Evolutionary conservation across 2,888 invertebrate genomes (phyloP), one percentile per base, ranked within the genome.

Genomic region (Hirtodrosophila trivittata): DNA sequence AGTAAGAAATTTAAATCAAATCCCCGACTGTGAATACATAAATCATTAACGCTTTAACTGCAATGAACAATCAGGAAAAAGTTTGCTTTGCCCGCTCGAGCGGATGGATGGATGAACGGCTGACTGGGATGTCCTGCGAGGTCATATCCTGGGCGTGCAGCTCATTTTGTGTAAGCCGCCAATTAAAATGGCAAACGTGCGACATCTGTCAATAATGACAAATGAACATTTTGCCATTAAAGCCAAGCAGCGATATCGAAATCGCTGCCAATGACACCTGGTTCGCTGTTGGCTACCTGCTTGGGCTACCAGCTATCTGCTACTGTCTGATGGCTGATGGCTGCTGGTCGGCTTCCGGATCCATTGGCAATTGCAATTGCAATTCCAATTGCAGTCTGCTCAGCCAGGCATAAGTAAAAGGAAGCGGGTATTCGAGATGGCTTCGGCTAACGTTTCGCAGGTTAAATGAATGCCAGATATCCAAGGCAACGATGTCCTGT

Each of bases 131-230:
- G 28, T 45, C 25, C 46, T 43, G 38, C 56, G 56, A 51, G 74
- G 75, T 67, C 80, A 62, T 38, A 55, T 56, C 54, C 55, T 37
- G 52, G 52, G 56, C 58, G 55, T 47, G 62, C 70, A 68, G 73
- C 75, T 77, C 85, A 81, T 83, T 86, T 75, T 69, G 66, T 75
- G 64, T 81, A 84, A 81, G 86, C 76, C 76, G 82, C 85, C 83
- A 84, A 84, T 86, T 84, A 86, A 84, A 84, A 82, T 82, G 86
- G 78, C 82, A 84, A 74, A 78, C 78, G 73, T 69, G 73, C 85
- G 66, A 74, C 85, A 71, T 83, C 86, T 84, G 83, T 86, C 83
- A 84, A 82, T 84, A 84, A 84, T 84, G 83, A 84, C 86, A 86
- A 78, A 84, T 84, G 83, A 71, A 75, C 83, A 86, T 84, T 86